Percentiles rank a stretch among this genome's conserved stretches.
These are phyloP conservation scores for Rhombomys opimus DNA, from an alignment of 2,113 vertebrate species.

Conservation along the genomic window DNA sequence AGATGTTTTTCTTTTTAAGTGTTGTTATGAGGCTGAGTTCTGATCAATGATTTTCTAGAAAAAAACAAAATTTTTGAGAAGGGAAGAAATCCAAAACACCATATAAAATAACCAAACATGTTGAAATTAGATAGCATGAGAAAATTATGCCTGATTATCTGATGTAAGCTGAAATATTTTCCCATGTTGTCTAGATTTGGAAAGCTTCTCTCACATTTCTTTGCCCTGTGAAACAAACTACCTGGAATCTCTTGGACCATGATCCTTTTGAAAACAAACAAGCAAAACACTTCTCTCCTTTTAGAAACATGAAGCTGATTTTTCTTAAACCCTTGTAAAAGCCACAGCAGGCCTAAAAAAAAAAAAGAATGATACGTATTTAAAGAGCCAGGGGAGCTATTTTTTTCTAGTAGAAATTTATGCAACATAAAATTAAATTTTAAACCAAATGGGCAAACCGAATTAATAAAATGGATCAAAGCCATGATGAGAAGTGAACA, in stretches of 20 bases:
- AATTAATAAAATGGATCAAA: conserved; percentile 24
- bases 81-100: not conserved
- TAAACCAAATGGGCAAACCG: not conserved
- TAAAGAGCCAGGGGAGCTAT: not conserved
- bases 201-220: not conserved
- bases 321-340: not conserved
- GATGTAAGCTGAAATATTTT: not conserved
- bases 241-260: not conserved
- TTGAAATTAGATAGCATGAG: not conserved
- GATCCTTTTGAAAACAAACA: not conserved
- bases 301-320: not conserved
- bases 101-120: not conserved
- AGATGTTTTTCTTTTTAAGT: not conserved
- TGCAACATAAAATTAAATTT: conserved; percentile 1
- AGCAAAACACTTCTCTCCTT: not conserved
- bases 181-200: not conserved
- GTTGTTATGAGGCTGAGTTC: not conserved
- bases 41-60: not conserved
- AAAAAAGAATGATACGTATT: not conserved
- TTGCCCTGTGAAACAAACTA: not conserved
- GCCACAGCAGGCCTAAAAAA: not conserved
- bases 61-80: not conserved
- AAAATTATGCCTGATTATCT: not conserved
- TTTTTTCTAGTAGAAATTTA: not conserved
- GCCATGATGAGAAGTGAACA: not conserved